phyloP scores from a whole-genome alignment of 35 echinoderm and acorn worm species.

The Heliocidaris tuberculata region DNA sequence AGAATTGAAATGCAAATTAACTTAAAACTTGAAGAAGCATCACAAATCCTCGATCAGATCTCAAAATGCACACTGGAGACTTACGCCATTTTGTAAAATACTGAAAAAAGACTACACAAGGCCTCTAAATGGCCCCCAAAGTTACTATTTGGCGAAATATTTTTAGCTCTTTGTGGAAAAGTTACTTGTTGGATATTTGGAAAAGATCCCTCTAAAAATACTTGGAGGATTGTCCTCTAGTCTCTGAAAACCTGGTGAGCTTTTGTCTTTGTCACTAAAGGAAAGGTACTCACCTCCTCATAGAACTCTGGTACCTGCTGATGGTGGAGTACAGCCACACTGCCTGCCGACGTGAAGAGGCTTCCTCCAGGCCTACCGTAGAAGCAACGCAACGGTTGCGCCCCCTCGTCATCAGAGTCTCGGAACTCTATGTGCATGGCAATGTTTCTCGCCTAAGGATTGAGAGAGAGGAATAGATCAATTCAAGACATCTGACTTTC shows the following conservation, averaged over 20 bases:
- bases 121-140: no score
- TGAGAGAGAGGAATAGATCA: background rate
- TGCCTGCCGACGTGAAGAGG: conserved; percentile 64
- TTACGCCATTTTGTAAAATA: no score
- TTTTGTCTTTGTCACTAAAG: no score
- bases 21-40: background rate
- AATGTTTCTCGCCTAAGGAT: conserved; percentile 85
- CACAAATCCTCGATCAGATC: no score
- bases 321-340: conserved; percentile 85
- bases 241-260: no score
- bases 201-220: no score
- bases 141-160: no score
- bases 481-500: conserved; percentile 5
- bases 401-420: conserved; percentile 91
- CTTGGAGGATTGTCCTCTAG: no score
- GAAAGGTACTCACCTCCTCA: conserved; percentile 58
- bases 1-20: background rate
- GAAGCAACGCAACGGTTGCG: conserved; percentile 78
- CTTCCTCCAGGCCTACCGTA: conserved; percentile 77
- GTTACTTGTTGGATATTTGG: no score
- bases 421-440: conserved; percentile 82
- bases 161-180: no score
- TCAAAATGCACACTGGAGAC: no score
- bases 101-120: no score
- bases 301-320: conserved; percentile 91